Base-by-base conservation (phyloP, 2,888 invertebrate species). In the Cecidostiba fungosa region DNA sequence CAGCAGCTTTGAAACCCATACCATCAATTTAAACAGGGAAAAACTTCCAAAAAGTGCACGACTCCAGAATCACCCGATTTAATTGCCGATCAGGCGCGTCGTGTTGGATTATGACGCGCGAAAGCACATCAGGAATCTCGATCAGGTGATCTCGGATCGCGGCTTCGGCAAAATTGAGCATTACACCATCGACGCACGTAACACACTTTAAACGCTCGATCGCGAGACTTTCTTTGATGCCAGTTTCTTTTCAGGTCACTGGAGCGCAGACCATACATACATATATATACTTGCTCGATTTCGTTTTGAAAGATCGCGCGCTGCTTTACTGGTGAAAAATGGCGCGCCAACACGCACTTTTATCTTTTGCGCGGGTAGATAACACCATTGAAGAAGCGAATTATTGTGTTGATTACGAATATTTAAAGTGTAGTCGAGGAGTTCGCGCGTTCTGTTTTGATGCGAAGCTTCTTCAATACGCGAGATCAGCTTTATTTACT, bases 171-270 rank as follows among this genome's bases (percentile, higher is more conserved):
- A 81, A 84, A 86, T 80, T 59, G 54, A 80, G 39, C 79, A 76
- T 86, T 86, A 86, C 84, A 86, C 84, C 84, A 86, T 66, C 84
- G 69, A 36, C 73, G 73, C 50, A 84, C 86, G 86, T 86, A 86
- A 86, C 81, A 84, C 77, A 70, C 70, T 32, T 82, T 82, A 78
- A 82, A 79, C 36, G 70, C 32, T 10, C 12, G 47, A 47, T 66
- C 81, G 78, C 79, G 81, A 59, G 54, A 81, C 86, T 84, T 86
- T 86, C 86, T 86, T 84, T 50, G 81, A 84, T 82, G 81, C 81
- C 84, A 39, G 81, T 83, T 79, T 69, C 78, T 86, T 86, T 86
- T 82, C 66, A 86, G 84, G 86, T 84, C 82, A 84, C 86, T 84
- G 76, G 84, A 82, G 74, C 86, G 62, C 47, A 83, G 70, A 70